A percentile compares a stretch with the other conserved stretches of the same genome.
Evolutionary conservation across 2,797 vertebrate genomes (phyloP).

Genomic region (Phrynocephalus guinanensis): DNA sequence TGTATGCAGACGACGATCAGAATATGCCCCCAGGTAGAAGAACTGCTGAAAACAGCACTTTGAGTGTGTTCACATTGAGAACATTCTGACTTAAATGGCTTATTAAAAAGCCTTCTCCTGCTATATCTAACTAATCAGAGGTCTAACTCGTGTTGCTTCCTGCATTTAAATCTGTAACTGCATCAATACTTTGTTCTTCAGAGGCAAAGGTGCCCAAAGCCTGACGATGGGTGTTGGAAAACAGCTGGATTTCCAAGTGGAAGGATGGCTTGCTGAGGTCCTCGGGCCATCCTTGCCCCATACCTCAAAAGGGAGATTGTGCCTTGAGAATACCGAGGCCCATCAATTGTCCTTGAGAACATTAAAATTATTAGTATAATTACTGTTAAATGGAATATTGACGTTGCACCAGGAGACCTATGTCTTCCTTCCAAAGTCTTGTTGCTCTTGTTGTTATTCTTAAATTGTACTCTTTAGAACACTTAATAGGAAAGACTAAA

Average conservation of each 20-base stretch:
- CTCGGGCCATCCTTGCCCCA: neutral
- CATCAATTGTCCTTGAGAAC: neutral
- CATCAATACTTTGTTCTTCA: constrained; percentile 33
- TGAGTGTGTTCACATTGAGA: constrained; percentile 50
- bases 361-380: neutral
- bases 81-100: constrained; percentile 59
- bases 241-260: neutral
- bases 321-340: neutral
- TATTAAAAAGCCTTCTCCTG: constrained; percentile 65
- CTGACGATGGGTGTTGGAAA: neutral
- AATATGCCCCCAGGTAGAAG: constrained; percentile 59
- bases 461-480: neutral
- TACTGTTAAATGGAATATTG: neutral
- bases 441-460: neutral
- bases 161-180: constrained; percentile 45
- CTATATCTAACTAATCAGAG: constrained; percentile 59
- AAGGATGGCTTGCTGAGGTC: neutral
- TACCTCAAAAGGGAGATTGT: neutral
- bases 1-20: constrained; percentile 49
- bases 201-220: constrained; percentile 34
- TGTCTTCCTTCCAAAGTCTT: neutral
- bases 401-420: neutral
- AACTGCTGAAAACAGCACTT: constrained; percentile 68
- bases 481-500: neutral
- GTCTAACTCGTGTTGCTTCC: neutral